Percentiles rank a stretch among this genome's conserved stretches.
Evolutionary conservation across 2,797 vertebrate genomes (phyloP).

Genomic region (Strix occidentalis): DNA sequence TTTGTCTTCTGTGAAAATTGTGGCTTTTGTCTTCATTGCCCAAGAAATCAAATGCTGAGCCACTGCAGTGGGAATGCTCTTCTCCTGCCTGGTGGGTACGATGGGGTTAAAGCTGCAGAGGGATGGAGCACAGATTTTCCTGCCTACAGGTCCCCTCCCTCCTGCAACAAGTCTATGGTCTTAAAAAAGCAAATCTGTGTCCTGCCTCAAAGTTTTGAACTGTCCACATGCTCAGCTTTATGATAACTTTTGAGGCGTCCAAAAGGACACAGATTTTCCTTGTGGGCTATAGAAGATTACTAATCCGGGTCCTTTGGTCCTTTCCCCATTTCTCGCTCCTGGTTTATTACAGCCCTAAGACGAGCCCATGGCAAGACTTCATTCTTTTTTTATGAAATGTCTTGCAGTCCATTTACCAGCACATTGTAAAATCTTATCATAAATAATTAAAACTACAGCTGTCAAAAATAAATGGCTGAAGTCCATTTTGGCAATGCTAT

Average conservation of each 20-base stretch:
- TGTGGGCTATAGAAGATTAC: not conserved
- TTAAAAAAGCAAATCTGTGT: not conserved
- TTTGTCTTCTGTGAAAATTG: not conserved
- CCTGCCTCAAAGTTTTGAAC: not conserved
- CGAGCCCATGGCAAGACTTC: not conserved
- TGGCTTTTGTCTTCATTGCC: not conserved
- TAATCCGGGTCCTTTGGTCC: not conserved
- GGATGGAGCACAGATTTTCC: not conserved
- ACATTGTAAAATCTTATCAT: not conserved
- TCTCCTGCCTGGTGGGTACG: not conserved
- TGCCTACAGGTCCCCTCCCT: not conserved
- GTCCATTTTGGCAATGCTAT: not conserved
- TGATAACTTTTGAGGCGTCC: not conserved
- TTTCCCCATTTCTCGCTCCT: not conserved
- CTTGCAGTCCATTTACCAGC: not conserved
- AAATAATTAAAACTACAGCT: slow-evolving; percentile 59
- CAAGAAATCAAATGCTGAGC: not conserved
- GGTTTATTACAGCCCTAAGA: not conserved
- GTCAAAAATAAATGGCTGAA: slow-evolving; percentile 41
- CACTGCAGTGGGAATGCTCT: not conserved
- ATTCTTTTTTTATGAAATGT: not conserved
- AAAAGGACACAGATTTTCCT: not conserved
- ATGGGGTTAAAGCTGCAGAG: not conserved
- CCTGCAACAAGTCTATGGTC: not conserved
- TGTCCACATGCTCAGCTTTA: not conserved